Percentiles rank a stretch among this genome's conserved stretches.
These are phyloP conservation scores for Scaptomyza pallida DNA, from an alignment of 1,140 invertebrate species.

Conservation along the genomic window DNA sequence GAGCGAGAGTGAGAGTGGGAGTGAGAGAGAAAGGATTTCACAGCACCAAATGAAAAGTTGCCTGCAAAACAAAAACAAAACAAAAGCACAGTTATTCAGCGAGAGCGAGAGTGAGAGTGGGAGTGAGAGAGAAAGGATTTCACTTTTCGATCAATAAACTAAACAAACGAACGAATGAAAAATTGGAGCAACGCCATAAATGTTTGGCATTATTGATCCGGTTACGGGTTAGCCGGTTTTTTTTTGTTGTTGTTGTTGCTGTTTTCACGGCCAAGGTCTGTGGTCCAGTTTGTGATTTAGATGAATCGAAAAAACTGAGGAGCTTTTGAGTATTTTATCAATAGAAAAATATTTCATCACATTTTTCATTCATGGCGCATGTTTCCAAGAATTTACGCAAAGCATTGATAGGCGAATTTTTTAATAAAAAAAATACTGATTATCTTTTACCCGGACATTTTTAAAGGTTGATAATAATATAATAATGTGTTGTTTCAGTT, in stretches of 20 bases:
- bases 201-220: conserved; percentile 57
- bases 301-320: background rate
- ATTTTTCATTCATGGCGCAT: conserved; percentile 13
- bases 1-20: conserved; percentile 22
- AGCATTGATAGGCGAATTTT: conserved; percentile 15
- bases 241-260: too few relatives aligned
- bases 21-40: conserved; percentile 22
- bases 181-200: conserved; percentile 53
- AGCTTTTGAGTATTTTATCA: background rate
- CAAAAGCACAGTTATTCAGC: background rate
- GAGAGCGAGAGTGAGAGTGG: conserved; percentile 22
- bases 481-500: conserved; percentile 21
- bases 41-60: conserved; percentile 28
- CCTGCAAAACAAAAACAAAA: conserved; percentile 32
- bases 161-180: conserved; percentile 16
- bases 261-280: conserved; percentile 56
- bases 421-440: conserved; percentile 11
- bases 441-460: conserved; percentile 23
- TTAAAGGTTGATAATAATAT: background rate
- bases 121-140: conserved; percentile 39
- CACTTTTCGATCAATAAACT: conserved; percentile 69
- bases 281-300: background rate
- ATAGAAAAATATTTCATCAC: conserved; percentile 1
- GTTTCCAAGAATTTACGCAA: conserved; percentile 12
- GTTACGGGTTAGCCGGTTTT: conserved; percentile 49